Evolutionary conservation across 2,797 vertebrate species (phyloP), one percentile per base, ranked within the genome.

Genomic region (Ataeniobius toweri): DNA sequence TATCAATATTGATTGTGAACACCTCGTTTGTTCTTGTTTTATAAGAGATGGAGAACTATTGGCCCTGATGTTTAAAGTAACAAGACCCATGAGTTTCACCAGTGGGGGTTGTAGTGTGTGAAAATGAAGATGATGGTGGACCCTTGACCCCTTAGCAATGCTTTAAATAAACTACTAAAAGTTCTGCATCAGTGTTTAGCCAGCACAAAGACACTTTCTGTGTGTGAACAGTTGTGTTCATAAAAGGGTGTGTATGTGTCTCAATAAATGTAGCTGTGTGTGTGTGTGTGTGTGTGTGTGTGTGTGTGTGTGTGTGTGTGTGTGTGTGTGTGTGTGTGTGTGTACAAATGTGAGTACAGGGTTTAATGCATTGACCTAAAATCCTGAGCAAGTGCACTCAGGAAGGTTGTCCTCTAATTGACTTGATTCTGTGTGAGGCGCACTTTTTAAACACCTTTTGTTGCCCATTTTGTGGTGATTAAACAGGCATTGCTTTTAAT

Each of bases 401-500:
- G 87, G 88, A 92, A 92, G 91, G 85, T 88, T 92, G 89, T 90
- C 76, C 82, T 92, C 89, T 93, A 93, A 93, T 93, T 92, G 91
- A 91, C 86, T 90, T 73, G 76, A 89, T 91, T 92, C 83, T 93
- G 89, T 89, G 85, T 70, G 91, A 92, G 85, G 90, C 91, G 91
- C 93, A 90, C 87, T 93, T 94, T 93, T 90, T 86, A 88, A 92
- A 89, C 88, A 92, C 90, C 88, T 89, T 90, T 91, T 92, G 89
- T 92, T 89, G 76, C 86, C 87, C 89, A 81, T 91, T 93, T 88
- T 90, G 86, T 73, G 74, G 88, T 91, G 91, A 93, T 93, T 94
- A 93, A 92, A 91, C 88, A 88, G 79, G 78, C 88, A 36, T 80
- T 63, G 86, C 85, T 87, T 91, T 91, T 93, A 93, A 93, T 92